Percentiles rank a stretch among this genome's conserved stretches.
Conservation (phyloP, 1,140 invertebrate species). For the Bombus soroeensis region DNA sequence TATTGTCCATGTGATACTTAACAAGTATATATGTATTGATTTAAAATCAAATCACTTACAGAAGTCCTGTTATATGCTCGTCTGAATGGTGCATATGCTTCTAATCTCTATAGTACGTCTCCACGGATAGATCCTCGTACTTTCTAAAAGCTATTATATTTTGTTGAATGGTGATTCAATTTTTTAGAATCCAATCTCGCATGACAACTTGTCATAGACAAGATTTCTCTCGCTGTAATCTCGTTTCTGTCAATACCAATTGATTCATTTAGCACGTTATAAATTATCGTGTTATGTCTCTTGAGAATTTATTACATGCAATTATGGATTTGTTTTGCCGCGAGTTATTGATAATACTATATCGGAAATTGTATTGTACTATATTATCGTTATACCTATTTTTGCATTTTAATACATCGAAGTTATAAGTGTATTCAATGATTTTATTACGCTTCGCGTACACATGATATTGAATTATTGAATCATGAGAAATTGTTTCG, state of each 20-base stretch:
- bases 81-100: background rate
- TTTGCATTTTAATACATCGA: slow-evolving; percentile 18
- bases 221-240: background rate
- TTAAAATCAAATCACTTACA: slow-evolving; percentile 29
- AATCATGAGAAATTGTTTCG: background rate
- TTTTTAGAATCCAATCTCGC: background rate
- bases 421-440: too few species aligned
- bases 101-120: background rate
- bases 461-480: background rate
- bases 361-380: background rate
- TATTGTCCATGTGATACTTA: background rate
- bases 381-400: background rate
- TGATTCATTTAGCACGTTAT: too few species aligned
- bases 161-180: background rate
- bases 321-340: background rate
- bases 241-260: background rate
- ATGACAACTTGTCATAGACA: background rate
- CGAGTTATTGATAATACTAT: background rate
- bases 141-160: background rate
- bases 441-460: background rate
- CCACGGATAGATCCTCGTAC: background rate
- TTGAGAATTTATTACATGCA: background rate
- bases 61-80: background rate
- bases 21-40: background rate
- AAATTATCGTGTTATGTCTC: background rate